These are phyloP conservation scores for Mesitornis unicolor DNA, from an alignment of 2,113 vertebrate genomes.

Conservation along the genomic window DNA sequence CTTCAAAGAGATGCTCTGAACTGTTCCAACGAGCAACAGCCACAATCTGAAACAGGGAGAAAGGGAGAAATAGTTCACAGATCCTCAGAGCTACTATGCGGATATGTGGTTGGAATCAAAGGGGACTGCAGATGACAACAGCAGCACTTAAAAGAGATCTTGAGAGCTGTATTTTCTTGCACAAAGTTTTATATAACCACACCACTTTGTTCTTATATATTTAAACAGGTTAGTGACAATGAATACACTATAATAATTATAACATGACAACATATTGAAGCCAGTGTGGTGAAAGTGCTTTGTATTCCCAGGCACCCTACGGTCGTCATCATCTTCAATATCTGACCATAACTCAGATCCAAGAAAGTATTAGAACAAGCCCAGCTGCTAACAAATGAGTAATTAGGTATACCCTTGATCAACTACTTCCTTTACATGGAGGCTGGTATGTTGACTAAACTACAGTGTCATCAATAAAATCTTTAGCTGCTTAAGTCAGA, in stretches of 20 bases:
- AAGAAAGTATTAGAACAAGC: background rate
- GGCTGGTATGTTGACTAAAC: background rate
- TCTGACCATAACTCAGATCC: constrained; percentile 1
- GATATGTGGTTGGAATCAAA: constrained; percentile 45
- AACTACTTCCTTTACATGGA: constrained; percentile 25
- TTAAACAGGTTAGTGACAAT: constrained; percentile 47
- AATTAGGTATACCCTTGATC: constrained; percentile 11
- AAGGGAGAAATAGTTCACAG: constrained; percentile 45
- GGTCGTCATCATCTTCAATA: background rate
- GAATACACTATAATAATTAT: constrained; percentile 6
- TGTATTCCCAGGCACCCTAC: background rate
- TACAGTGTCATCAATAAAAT: background rate
- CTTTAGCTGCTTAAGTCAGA: background rate
- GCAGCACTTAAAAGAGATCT: constrained; percentile 15
- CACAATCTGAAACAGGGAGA: constrained; percentile 29
- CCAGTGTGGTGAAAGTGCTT: constrained; percentile 41
- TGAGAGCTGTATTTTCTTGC: background rate
- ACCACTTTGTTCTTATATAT: constrained; percentile 50
- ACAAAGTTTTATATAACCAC: constrained; percentile 12
- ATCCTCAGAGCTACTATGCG: constrained; percentile 19
- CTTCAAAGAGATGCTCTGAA: constrained; percentile 47
- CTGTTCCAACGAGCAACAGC: constrained; percentile 44
- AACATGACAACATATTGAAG: constrained; percentile 8
- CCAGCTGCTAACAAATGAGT: constrained; percentile 5
- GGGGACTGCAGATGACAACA: background rate